Conservation (phyloP, 2,113 vertebrate genomes). For the Myiopsitta monachus region DNA sequence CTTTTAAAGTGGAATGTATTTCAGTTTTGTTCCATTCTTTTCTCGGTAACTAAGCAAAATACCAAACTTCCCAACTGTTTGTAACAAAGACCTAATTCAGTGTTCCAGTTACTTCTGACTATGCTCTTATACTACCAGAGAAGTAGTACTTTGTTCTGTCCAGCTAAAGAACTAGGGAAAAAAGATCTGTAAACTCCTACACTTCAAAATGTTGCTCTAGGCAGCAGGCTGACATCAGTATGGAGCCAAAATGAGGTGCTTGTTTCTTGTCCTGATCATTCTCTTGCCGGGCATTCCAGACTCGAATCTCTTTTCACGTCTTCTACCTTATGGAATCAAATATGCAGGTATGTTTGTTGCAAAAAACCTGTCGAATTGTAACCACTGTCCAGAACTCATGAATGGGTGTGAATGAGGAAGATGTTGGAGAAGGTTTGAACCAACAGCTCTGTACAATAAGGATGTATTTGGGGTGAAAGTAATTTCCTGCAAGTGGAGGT, state of each 20-base stretch:
- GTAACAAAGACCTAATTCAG: background rate
- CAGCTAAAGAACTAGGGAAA: background rate
- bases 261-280: background rate
- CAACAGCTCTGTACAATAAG: background rate
- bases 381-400: background rate
- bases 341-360: background rate
- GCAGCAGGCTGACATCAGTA: background rate
- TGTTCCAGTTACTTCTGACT: background rate
- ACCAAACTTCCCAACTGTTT: background rate
- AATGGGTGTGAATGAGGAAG: too few relatives aligned
- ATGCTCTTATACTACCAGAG: background rate
- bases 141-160: background rate
- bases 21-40: background rate
- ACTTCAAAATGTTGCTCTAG: background rate
- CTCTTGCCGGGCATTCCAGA: background rate
- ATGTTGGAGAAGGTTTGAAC: background rate
- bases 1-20: background rate
- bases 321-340: background rate
- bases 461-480: background rate
- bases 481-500: background rate
- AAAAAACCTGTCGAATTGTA: background rate
- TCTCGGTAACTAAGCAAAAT: background rate
- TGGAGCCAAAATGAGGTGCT: background rate
- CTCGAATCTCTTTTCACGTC: rapidly evolving
- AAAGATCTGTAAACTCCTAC: background rate